Evolutionary conservation across 1,140 invertebrate genomes (phyloP).

Genomic region (Idris sp.): DNA sequence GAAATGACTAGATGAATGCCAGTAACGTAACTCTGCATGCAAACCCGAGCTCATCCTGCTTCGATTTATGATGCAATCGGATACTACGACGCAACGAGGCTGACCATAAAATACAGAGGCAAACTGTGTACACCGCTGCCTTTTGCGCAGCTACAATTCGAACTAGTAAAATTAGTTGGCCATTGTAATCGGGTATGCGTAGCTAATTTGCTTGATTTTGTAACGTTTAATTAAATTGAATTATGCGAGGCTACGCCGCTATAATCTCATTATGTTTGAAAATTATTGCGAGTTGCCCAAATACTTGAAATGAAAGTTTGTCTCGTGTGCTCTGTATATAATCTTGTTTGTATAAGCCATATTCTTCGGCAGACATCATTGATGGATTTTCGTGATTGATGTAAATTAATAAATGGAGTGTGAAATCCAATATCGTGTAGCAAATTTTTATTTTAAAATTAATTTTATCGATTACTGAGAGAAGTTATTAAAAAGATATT

Average conservation of each 20-base stretch:
- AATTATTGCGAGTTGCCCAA: constrained; percentile 4
- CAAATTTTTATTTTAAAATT: no score
- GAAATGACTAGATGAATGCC: constrained; percentile 46
- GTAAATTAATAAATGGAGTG: no score
- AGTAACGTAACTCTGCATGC: constrained; percentile 32
- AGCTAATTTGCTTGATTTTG: constrained; percentile 33
- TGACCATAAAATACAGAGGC: constrained; percentile 73
- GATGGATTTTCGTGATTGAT: no score
- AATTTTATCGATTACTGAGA: no score
- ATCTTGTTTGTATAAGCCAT: background rate
- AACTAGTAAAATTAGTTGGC: constrained; percentile 58
- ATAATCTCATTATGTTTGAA: constrained; percentile 24
- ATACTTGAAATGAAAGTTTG: constrained; percentile 3
- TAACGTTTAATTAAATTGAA: constrained; percentile 46
- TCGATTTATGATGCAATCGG: constrained; percentile 75
- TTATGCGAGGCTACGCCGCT: constrained; percentile 6
- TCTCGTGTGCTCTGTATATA: background rate
- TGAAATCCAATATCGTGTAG: no score
- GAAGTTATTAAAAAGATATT: no score
- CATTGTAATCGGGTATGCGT: constrained; percentile 34
- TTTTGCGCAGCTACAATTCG: constrained; percentile 62
- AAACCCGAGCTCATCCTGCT: constrained; percentile 65
- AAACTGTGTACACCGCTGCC: constrained; percentile 67
- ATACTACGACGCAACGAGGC: constrained; percentile 70
- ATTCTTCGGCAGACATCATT: no score